A percentile compares a stretch with the other conserved stretches of the same genome.
These are phyloP conservation scores for Mallateleia sp. DNA, from an alignment of 2,888 invertebrate species.

Conservation along the genomic window DNA sequence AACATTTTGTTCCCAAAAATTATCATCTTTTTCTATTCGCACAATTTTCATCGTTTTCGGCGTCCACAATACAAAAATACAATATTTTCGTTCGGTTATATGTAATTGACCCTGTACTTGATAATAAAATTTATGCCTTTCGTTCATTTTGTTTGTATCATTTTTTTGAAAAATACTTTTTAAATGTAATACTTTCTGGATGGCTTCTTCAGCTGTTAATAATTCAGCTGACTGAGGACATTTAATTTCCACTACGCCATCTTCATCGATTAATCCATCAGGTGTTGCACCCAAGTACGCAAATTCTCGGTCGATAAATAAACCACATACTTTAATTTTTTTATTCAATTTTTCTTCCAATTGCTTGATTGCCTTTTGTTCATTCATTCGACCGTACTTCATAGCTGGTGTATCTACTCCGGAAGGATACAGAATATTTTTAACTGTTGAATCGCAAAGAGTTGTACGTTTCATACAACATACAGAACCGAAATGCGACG, in stretches of 20 bases:
- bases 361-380: constrained; percentile 45
- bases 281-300: constrained; percentile 63
- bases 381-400: constrained; percentile 65
- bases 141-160: constrained; percentile 23
- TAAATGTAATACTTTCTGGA: not conserved
- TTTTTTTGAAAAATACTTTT: constrained; percentile 20
- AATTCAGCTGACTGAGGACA: constrained; percentile 35
- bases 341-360: constrained; percentile 21
- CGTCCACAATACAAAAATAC: constrained; percentile 41
- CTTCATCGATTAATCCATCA: constrained; percentile 71
- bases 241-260: constrained; percentile 74
- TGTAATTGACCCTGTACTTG: constrained; percentile 44
- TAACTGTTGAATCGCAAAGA: constrained; percentile 52
- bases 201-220: constrained; percentile 15
- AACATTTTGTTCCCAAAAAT: constrained; percentile 23
- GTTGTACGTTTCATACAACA: constrained; percentile 56
- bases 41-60: constrained; percentile 30
- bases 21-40: constrained; percentile 26
- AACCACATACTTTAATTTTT: constrained; percentile 44
- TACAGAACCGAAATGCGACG: constrained; percentile 65
- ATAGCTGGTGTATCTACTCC: constrained; percentile 1
- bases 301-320: constrained; percentile 61
- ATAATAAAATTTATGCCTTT: constrained; percentile 36
- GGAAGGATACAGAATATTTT: constrained; percentile 65
- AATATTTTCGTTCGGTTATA: constrained; percentile 23